Percentiles rank a stretch among this genome's conserved stretches.
Conservation (phyloP, 2,797 vertebrate species). For the Phoeniculus purpureus region DNA sequence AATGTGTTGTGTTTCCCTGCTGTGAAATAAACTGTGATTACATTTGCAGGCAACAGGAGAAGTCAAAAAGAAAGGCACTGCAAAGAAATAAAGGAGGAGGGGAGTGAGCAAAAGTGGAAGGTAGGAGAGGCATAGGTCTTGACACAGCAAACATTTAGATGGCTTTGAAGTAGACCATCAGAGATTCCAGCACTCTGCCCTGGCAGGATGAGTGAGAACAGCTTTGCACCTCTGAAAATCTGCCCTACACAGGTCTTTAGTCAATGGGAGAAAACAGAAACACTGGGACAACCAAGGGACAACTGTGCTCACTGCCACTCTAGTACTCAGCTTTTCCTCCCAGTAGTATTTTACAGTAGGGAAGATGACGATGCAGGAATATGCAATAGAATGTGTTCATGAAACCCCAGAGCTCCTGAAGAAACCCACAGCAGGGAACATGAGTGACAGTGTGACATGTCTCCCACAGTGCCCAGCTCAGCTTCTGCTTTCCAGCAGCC, state of each 20-base stretch:
- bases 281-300: background rate
- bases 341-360: background rate
- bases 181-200: background rate
- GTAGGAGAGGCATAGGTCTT: background rate
- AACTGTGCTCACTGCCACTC: background rate
- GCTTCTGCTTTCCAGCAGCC: background rate
- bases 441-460: background rate
- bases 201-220: background rate
- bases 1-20: constrained; percentile 24
- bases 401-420: background rate
- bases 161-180: background rate
- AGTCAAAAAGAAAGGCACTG: background rate
- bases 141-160: background rate
- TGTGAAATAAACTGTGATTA: constrained; percentile 44
- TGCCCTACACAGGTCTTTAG: background rate
- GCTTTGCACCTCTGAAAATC: background rate
- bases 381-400: background rate
- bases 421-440: rapidly evolving
- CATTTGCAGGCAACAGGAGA: background rate
- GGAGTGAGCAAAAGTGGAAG: background rate
- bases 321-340: background rate
- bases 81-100: background rate
- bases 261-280: background rate
- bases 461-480: background rate
- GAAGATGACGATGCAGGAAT: background rate